Evolutionary conservation across 1,140 invertebrate species (phyloP), one percentile per base, ranked within the genome.

Genomic region (Pygmarrhopalites habei): DNA sequence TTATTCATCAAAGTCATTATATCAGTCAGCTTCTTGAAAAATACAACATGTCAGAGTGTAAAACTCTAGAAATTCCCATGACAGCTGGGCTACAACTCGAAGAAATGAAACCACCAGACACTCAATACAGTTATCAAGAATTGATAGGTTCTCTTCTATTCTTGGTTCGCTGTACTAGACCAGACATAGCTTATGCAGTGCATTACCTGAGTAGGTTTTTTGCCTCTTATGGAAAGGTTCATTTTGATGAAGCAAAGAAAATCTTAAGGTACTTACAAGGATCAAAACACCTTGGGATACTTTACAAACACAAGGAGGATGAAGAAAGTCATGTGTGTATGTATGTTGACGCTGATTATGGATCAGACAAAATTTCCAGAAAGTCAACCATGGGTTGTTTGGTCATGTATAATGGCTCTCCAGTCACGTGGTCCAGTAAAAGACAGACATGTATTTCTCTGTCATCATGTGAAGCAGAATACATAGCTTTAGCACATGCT

Each of bases 161-260:
- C 68, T 32, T 76, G 7, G 60, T 73, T 1, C 51, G 72, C 43
- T 64, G 58, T 14, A 75, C 75, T 4, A 65, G 77, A 29, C 75
- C 75, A 29, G 77, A 78, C 64, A 74, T 79, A 7, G 58, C 69
- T 5, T 76, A 72, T 70, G 63, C 73, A 1, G 73, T 77, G 1
- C 74, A 72, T 65, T 73, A 71, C 15, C 62, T 68, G 1, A 57
- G 51, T 1, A 70, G 72, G 58, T 56, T 62, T 23, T 47, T 62
- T 21, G 71, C 71, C 12, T 60, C 26, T n/a, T 69, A 58, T 28
- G 46, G 32, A 10, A 56, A 49, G 58, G 10, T 15, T 1, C 72
- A 74, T 55, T 72, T 67, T 68, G 39, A 49, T 28, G 66, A 69
- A 12, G 68, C 53, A 1, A 70, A 72, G 30, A 64, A 60, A n/a